Evolutionary conservation across 2,888 invertebrate genomes (phyloP).

Genomic region (Tortrix viridana): DNA sequence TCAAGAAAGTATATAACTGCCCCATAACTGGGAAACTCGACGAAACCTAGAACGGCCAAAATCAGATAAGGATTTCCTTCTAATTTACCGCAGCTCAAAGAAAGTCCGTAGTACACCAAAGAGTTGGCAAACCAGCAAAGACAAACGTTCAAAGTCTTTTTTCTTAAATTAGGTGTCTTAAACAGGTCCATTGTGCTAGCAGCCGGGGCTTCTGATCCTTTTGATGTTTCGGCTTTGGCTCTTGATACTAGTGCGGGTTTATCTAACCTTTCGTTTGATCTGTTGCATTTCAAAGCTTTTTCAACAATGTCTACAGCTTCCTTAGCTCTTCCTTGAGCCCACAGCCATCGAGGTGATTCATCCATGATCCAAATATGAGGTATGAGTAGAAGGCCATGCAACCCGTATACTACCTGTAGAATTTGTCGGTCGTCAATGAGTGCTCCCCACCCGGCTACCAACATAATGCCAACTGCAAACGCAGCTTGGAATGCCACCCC

Average conservation of each 20-base stretch:
- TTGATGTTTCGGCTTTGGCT: slow-evolving; percentile 77
- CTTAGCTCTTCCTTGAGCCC: slow-evolving; percentile 90
- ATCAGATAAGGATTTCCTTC: slow-evolving; percentile 92
- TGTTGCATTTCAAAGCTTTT: slow-evolving; percentile 90
- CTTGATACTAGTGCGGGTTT: slow-evolving; percentile 87
- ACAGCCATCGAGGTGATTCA: slow-evolving; percentile 94
- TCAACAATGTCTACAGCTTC: slow-evolving; percentile 90
- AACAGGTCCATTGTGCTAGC: slow-evolving; percentile 90
- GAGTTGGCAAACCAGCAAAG: slow-evolving; percentile 96
- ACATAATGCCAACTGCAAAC: slow-evolving; percentile 92
- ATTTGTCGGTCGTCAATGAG: slow-evolving; percentile 88
- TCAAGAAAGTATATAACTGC: slow-evolving; percentile 89
- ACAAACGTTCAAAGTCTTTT: slow-evolving; percentile 91
- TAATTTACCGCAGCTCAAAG: slow-evolving; percentile 91
- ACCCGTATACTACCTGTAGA: slow-evolving; percentile 91
- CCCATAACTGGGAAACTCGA: slow-evolving; percentile 92
- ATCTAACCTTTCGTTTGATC: slow-evolving; percentile 85
- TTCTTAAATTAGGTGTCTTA: slow-evolving; percentile 90
- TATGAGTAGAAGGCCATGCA: slow-evolving; percentile 89
- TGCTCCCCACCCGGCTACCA: slow-evolving; percentile 93
- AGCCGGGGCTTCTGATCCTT: slow-evolving; percentile 66
- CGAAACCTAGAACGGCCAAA: slow-evolving; percentile 90
- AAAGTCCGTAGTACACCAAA: slow-evolving; percentile 93
- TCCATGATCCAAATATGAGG: slow-evolving; percentile 95
- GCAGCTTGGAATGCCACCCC: slow-evolving; percentile 91